Evolutionary conservation across 1,140 invertebrate genomes (phyloP).

Genomic region (Apis cerana): DNA sequence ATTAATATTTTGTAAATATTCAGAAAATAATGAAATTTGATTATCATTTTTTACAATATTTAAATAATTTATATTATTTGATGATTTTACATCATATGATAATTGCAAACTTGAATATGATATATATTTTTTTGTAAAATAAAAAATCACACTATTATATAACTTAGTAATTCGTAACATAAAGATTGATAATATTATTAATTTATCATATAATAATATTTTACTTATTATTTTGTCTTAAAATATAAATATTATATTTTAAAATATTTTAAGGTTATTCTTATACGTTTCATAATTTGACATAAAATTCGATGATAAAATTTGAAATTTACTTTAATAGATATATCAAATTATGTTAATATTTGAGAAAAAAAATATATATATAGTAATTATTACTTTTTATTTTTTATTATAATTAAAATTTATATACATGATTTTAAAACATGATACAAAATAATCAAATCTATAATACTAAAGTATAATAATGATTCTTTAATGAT

Average conservation of each 20-base stretch:
- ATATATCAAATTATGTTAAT: neutral
- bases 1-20: neutral
- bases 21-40: neutral
- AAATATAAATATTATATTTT: neutral
- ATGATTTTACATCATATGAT: too few species aligned
- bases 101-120: neutral
- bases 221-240: neutral
- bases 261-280: neutral
- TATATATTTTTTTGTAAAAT: neutral
- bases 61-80: neutral
- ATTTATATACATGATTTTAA: neutral
- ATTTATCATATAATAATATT: constrained; percentile 20
- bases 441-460: neutral
- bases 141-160: neutral
- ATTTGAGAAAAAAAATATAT: neutral
- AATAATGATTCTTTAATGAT: neutral
- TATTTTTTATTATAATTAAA: neutral
- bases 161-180: neutral
- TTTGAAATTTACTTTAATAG: neutral
- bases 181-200: neutral
- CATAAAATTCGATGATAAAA: neutral
- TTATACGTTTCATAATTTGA: neutral
- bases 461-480: neutral
- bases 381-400: neutral
- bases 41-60: neutral